Percentiles rank a stretch among this genome's conserved stretches.
phyloP scores from a whole-genome alignment of 1,140 invertebrate genomes.

The Drosophila melanica region DNA sequence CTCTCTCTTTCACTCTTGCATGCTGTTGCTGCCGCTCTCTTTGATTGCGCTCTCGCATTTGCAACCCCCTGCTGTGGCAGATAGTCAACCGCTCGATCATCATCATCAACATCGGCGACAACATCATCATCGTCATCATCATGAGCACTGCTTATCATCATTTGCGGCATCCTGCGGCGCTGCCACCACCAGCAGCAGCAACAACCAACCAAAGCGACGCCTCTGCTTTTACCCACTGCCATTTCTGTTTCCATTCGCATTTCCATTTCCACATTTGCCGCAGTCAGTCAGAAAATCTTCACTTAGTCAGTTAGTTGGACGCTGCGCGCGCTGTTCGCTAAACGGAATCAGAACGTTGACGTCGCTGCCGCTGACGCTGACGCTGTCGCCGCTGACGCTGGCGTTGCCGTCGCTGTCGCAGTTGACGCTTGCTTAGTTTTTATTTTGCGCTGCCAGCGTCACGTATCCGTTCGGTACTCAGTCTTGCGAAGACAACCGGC shows the following conservation, averaged over 20 bases:
- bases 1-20: conserved; percentile 8
- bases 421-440: conserved; percentile 30
- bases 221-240: conserved; percentile 14
- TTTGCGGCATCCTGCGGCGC: conserved; percentile 23
- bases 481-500: conserved; percentile 83
- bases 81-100: conserved; percentile 61
- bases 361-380: conserved; percentile 14
- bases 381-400: conserved; percentile 15
- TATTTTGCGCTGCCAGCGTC: conserved; percentile 66
- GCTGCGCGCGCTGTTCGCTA: conserved; percentile 53
- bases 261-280: conserved; percentile 28
- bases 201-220: conserved; percentile 58
- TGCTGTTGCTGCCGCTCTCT: neutral
- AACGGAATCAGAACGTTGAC: conserved; percentile 59
- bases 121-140: conserved; percentile 44
- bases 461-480: conserved; percentile 69
- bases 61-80: conserved; percentile 68
- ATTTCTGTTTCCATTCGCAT: conserved; percentile 29
- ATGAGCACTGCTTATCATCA: conserved; percentile 4
- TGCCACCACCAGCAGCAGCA: conserved; percentile 34
- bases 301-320: conserved; percentile 70
- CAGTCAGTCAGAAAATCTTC: conserved; percentile 48
- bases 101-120: conserved; percentile 36
- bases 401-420: conserved; percentile 6
- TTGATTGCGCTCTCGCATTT: conserved; percentile 19